A percentile compares a stretch with the other conserved stretches of the same genome.
phyloP scores from a whole-genome alignment of 1,140 invertebrate species.

The Sarcophaga bullata region DNA sequence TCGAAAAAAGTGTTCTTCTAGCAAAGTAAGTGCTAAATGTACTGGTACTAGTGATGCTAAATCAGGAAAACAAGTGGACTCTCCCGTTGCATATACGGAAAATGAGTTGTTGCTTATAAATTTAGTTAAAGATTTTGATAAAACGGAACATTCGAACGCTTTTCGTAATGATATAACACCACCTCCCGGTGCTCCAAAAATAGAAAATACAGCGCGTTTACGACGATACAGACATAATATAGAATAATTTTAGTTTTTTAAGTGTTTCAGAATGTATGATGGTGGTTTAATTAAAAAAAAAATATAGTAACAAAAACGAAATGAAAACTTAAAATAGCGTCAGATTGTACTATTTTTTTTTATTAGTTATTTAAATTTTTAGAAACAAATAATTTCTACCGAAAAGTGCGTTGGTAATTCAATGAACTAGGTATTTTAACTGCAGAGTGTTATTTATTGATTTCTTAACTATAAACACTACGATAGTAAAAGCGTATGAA shows the following conservation, averaged over 20 bases:
- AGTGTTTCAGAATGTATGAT: too few species aligned
- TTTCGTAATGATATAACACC: constrained; percentile 58
- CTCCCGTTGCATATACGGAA: not conserved
- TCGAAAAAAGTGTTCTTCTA: not conserved
- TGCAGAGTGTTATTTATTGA: too few species aligned
- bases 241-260: constrained; percentile 53
- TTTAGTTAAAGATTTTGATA: constrained; percentile 40
- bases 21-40: not conserved
- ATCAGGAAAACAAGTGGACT: not conserved
- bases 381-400: too few species aligned
- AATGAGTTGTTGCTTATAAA: constrained; percentile 27
- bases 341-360: too few species aligned
- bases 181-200: constrained; percentile 61
- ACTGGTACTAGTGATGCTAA: not conserved
- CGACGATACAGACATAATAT: constrained; percentile 63
- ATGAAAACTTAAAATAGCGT: too few species aligned
- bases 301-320: too few species aligned
- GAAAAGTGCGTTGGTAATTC: too few species aligned
- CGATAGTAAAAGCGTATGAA: too few species aligned
- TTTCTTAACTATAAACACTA: too few species aligned
- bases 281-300: too few species aligned
- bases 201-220: constrained; percentile 63
- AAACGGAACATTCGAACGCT: constrained; percentile 40
- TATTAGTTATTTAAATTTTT: too few species aligned
- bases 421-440: too few species aligned